Base-by-base conservation (phyloP, 2,888 invertebrate genomes). In the Heliconius erato region DNA sequence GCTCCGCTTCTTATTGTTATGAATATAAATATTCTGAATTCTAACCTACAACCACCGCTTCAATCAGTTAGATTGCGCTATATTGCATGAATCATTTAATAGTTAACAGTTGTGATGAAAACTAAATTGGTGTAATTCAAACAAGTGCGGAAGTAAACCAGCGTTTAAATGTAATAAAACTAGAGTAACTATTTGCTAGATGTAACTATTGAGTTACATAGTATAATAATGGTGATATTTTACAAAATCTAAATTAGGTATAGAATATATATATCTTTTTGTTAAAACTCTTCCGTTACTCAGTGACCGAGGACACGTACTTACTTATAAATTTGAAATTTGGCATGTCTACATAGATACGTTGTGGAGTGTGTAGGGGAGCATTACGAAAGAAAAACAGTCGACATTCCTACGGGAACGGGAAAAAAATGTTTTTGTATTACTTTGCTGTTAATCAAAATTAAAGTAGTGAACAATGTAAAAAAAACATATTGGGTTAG, bases 121-220 rank as follows among this genome's bases (percentile, higher is more conserved):
- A 49, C 32, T 67, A 49, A 44, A 78, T 68, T 44, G 78, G 44
- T 78, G 28, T 68, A 78, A 78, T 78, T 78, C 44, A 44, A 26
- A 28, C 28, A 67, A 67, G 67, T 72, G 26, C 72, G 26, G 72
- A 72, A 72, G 72, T n/a, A 16, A 44, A 19, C 72, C 26, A 9
- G 72, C 23, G 72, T 72, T 49, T 44, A 49, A 19, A 26, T 72
- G 44, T 72, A 49, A 72, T 72, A 71, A 71, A 71, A 71, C 35
- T 35, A 9, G 2, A 71, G 35, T 35, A 11, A 35, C 32, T 69
- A 69, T 23, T 32, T 35, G 19, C 32, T 19, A 3, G 9, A 11
- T 4, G 35, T 23, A 11, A 12, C 23, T 63, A 1, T 11, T 5
- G 4, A 40, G 4, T n/a, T 69, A 19, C 35, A 19, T 23, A 35